phyloP scores from a whole-genome alignment of 1,140 invertebrate genomes.

The Aphis craccivora region DNA sequence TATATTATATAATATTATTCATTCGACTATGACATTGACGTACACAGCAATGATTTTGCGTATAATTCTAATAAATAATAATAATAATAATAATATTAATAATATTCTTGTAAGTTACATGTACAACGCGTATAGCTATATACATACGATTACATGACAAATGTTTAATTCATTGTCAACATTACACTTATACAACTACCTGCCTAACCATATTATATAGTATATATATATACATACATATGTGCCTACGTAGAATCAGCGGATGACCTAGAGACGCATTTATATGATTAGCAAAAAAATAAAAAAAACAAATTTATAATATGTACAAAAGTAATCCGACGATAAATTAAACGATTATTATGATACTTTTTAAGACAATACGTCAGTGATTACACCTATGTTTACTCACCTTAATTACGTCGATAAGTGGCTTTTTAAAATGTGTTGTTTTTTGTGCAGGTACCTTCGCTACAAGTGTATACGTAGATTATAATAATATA shows the following conservation, averaged over 20 bases:
- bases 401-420: slow-evolving; percentile 35
- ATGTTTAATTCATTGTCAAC: slow-evolving; percentile 7
- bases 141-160: not conserved
- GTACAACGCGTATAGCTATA: not conserved
- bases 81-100: not conserved
- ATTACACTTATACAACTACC: not conserved
- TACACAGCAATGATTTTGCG: not conserved
- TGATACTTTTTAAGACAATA: not conserved
- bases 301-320: not conserved
- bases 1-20: not conserved
- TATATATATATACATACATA: not conserved
- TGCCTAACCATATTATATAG: not conserved
- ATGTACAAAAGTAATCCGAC: not conserved
- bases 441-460: not conserved
- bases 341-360: slow-evolving; percentile 12
- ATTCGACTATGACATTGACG: not conserved
- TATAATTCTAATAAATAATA: not conserved
- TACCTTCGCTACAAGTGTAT: not conserved
- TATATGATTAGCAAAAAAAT: not conserved
- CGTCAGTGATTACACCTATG: not conserved
- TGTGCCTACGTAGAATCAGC: not conserved
- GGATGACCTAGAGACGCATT: not conserved
- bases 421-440: not conserved
- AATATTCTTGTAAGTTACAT: not conserved
- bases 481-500: not conserved